Percentiles rank a stretch among this genome's conserved stretches.
Evolutionary conservation across 2,113 vertebrate genomes (phyloP).

Genomic region (Globicephala melas): DNA sequence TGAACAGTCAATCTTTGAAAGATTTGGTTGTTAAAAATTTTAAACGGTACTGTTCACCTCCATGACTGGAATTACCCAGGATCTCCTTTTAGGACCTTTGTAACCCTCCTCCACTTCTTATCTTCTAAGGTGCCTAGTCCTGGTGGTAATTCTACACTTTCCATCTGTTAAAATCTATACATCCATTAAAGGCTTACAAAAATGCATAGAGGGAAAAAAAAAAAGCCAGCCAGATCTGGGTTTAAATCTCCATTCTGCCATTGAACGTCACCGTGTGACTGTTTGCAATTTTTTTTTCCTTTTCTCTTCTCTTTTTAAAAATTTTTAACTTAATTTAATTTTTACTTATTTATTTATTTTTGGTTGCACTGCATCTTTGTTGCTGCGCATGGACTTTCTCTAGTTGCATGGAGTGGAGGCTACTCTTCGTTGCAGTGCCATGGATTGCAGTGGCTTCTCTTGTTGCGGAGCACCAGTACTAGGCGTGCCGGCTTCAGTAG

Average conservation of each 20-base stretch:
- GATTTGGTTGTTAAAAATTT: not conserved
- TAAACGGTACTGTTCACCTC: not conserved
- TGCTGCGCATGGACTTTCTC: too few species aligned
- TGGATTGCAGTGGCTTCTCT: too few species aligned
- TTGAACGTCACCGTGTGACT: not conserved
- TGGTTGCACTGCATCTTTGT: too few species aligned
- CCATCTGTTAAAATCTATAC: not conserved
- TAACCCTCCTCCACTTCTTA: not conserved
- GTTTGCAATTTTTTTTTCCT: not conserved
- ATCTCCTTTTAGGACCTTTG: not conserved
- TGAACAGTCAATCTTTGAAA: not conserved
- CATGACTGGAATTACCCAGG: not conserved
- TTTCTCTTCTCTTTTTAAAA: too few species aligned
- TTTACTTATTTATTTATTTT: too few species aligned
- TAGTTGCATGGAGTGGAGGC: too few species aligned
- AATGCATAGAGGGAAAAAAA: not conserved
- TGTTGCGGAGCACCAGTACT: too few species aligned
- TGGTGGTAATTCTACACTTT: not conserved
- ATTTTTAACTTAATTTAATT: too few species aligned
- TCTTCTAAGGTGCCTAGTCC: not conserved
- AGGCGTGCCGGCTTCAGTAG: too few species aligned
- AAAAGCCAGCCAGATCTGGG: not conserved
- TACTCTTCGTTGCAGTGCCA: too few species aligned
- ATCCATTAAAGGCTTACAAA: not conserved
- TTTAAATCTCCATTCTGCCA: not conserved